Evolutionary conservation across 2,888 invertebrate genomes (phyloP), one percentile per base, ranked within the genome.

Genomic region (Reticulitermes lucifugus): DNA sequence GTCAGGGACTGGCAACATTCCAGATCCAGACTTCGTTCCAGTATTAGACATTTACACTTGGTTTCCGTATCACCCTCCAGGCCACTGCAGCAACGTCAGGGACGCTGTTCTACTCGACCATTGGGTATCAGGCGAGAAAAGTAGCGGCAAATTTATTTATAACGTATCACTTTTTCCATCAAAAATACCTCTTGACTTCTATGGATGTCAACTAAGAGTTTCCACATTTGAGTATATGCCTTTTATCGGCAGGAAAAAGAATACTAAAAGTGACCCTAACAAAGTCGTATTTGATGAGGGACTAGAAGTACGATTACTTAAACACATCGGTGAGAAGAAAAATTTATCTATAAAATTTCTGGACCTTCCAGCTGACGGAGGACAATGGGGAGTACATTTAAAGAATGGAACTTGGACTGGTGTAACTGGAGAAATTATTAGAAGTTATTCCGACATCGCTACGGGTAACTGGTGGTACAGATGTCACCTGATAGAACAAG

Each of bases 351-450:
- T 29, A 59, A 9, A 55, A 9, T 60, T 80, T 25, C 79, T 43
- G 14, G 51, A 79, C 22, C 59, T 29, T 60, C 80, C 55, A 60
- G n/a, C 80, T 1, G 59, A 59, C 29, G 55, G 55, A 25, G 41
- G 59, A 14, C 7, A 18, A 9, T 80, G 80, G 80, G 80, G 80
- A 21, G 18, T 59, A 22, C 25, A 55, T 9, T 59, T 59, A 18
- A n/a, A 35, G n/a, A 35, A 80, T 25, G 80, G 80, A 10, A 29
- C 29, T 18, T 80, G 80, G 80, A 80, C 80, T 2, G 80, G 80
- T 18, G 41, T 80, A 5, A 14, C 59, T 9, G 59, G 80, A 59
- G 80, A 80, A 80, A 35, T 80, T 21, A 55, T 59, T 14, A 5
- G 29, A 29, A 29, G 59, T 25, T 29, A 41, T 6, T 80, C 80